Evolutionary conservation across 2,888 invertebrate species (phyloP), one percentile per base, ranked within the genome.

Genomic region (Platycnemis pennipes): DNA sequence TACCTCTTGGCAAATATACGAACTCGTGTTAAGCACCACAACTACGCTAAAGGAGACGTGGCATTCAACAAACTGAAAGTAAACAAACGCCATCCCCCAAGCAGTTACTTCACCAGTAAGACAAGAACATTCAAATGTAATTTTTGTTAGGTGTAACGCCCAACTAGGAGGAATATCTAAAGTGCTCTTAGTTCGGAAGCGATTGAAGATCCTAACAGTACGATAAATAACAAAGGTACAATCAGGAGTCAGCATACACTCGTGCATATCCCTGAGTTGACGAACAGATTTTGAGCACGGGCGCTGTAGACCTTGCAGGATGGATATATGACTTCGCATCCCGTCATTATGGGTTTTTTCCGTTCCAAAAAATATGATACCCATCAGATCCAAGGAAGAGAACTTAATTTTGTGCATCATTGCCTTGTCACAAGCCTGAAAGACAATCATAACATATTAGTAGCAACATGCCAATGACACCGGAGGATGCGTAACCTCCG

Each of bases 321-420:
- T 94, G 4, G 94, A 88, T 13, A 95, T 94, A 88, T 95, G 94
- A 22, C 94, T 94, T 26, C 94, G 94, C 42, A 94, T 94, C 56
- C 94, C 44, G 42, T 89, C 45, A 53, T 95, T 95, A 16, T 42
- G 42, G 26, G 94, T 94, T 44, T 94, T 88, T 26, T 88, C 44
- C 4, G 95, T 95, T 3, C 95, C 95, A 94, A 94, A 95, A 0
- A 95, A 49, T n/a, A 95, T 94, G 5, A 95, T 46, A 22, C 89
- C 95, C 26, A 95, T 89, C 42, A 95, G 16, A 94, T 95, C 95
- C 11, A 53, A 63, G 26, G 94, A 88, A 2, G 95, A 95, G 26
- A 94, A 91, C n/a, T 94, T 94, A 63, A 95, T 94, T 44, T 94
- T 95, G 91, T 94, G 95, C 53, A 94, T 94, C 95, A 95, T 95